Base-by-base conservation (phyloP, 2,797 vertebrate genomes). In the Hirundo rustica region DNA sequence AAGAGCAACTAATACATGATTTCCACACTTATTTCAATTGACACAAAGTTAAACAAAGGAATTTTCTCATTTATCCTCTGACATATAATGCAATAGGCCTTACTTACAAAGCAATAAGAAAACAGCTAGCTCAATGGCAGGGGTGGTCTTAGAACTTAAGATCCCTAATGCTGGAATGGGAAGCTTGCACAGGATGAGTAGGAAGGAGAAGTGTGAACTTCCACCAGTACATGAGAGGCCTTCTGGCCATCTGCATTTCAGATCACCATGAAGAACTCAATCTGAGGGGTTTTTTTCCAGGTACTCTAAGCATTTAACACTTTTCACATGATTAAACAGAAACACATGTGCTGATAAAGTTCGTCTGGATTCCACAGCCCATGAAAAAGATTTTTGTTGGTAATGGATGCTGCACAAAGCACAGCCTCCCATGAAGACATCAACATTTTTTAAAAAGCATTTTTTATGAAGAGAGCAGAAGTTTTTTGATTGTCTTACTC, bases 101-200 rank as follows among this genome's bases (percentile, higher is more conserved):
- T n/a, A 47, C 38, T 82, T 60, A 54, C 1, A 62, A 75, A 23
- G 8, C 9, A 4, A 64, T 60, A 32, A 47, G 20, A 44, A 82
- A 83, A 75, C 6, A 67, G 17, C 4, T 51, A 50, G 19, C n/a
- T 64, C 18, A 48, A 4, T 68, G 19, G 14, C 4, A 9, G 23
- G 57, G 6, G 45, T 6, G 18, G 16, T 65, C 62, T 62, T 88
- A 44, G 10, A 66, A 81, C 3, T 78, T 54, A 51, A 1, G 3
- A 72, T 36, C n/a, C 8, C 25, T 44, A 50, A 57, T 45, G 26
- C 32, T 13, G 1, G 51, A 92, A 76, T 19, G 14, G 27, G 44
- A 94, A 55, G 9, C 13, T 55, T 11, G 1, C 2, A 1, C 25
- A 73, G 17, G 20, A 67, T 30, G 40, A 0, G 0, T 40, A 73